Evolutionary conservation across 2,797 vertebrate species (phyloP), one percentile per base, ranked within the genome.

Genomic region (Lacerta agilis): DNA sequence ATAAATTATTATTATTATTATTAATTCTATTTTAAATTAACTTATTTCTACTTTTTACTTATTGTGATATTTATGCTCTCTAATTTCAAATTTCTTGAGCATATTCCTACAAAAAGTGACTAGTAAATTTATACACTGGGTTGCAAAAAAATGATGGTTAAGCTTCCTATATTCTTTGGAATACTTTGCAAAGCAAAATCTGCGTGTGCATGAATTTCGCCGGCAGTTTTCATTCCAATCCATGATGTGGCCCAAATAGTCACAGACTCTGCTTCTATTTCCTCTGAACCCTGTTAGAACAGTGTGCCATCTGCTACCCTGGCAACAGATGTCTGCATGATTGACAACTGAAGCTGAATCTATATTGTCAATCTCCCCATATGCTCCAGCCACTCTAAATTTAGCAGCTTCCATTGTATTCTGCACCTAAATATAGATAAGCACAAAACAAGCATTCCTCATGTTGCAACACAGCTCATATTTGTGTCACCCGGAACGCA

Each of bases 341-440:
- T 88, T 94, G 94, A 92, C 93, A 94, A 91, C 95, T 94, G 83
- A 91, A 94, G 91, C 92, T 93, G 94, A 95, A 96, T 95, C 94
- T 93, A 94, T 94, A 89, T 92, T 91, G 94, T 71, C 95, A 92
- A 94, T 91, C 92, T 91, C 90, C 91, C 90, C 94, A n/a, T 86
- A 90, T 75, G 91, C 90, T 95, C 92, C 89, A 94, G 91, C 82
- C 91, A 79, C 86, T 94, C 94, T 91, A 86, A 82, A 92, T 96
- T 95, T 96, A 95, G 95, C 85, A 89, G 83, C 33, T 93, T n/a
- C 80, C 88, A 61, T 94, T 93, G 91, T 94, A 93, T 83, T 82
- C 73, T 71, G 85, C 83, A 82, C 86, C 93, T 94, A 96, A 95
- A 95, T 91, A 95, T 90, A 94, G 94, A 64, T 78, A 90, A 82